Evolutionary conservation across 2,888 invertebrate species (phyloP).

Genomic region (Uloborus plumipes): DNA sequence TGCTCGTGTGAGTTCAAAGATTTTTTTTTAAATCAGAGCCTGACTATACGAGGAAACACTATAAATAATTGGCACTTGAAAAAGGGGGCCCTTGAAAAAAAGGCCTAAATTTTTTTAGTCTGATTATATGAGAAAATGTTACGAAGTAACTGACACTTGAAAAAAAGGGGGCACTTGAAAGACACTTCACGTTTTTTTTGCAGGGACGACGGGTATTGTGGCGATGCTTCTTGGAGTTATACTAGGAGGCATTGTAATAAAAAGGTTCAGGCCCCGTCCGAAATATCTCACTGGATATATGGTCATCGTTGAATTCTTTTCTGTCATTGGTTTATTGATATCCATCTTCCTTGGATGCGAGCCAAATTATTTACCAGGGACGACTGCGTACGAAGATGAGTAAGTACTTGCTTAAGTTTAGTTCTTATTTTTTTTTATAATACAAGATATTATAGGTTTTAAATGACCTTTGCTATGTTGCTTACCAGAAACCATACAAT

Average conservation of each 20-base stretch:
- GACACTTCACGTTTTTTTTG: not conserved
- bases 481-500: too few relatives aligned
- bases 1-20: too few relatives aligned
- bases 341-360: constrained; percentile 66
- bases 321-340: constrained; percentile 61
- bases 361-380: constrained; percentile 68
- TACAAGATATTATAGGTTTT: too few relatives aligned
- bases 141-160: too few relatives aligned
- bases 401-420: constrained; percentile 17
- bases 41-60: too few relatives aligned
- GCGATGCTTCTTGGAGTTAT: constrained; percentile 65
- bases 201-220: constrained; percentile 66
- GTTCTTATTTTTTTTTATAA: not conserved
- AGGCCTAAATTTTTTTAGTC: too few relatives aligned
- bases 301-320: constrained; percentile 68
- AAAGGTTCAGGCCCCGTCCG: constrained; percentile 69
- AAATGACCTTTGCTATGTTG: too few relatives aligned
- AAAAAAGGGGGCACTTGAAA: too few relatives aligned
- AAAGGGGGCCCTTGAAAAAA: too few relatives aligned
- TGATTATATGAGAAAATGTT: too few relatives aligned
- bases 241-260: constrained; percentile 68
- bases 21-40: too few relatives aligned
- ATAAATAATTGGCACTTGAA: too few relatives aligned
- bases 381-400: constrained; percentile 27
- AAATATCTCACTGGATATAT: constrained; percentile 69